These are phyloP conservation scores for Micromesistius poutassou DNA, from an alignment of 2,797 vertebrate species.

Conservation along the genomic window DNA sequence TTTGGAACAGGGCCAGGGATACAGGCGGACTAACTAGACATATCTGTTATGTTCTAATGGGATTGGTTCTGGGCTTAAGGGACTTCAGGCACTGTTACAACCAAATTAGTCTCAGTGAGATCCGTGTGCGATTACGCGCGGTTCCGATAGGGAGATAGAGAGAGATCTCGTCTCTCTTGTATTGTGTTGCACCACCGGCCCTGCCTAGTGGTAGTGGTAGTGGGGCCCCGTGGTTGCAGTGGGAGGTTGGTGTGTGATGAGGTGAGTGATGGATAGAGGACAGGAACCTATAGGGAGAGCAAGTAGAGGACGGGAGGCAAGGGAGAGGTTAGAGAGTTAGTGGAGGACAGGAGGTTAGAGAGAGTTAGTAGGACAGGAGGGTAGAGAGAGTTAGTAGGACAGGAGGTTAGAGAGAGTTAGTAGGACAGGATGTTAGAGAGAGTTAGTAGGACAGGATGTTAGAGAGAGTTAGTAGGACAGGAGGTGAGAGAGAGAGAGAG, in stretches of 20 bases:
- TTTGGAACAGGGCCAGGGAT: slow-evolving; percentile 50
- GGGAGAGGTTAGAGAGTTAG: not conserved
- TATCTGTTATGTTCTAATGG: slow-evolving; percentile 58
- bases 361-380: not conserved
- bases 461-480: too few relatives aligned
- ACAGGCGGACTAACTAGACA: slow-evolving; percentile 35
- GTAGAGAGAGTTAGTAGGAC: not conserved
- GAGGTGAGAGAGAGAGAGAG: not conserved
- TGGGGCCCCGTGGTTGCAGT: not conserved
- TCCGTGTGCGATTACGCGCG: slow-evolving; percentile 41
- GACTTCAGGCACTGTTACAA: slow-evolving; percentile 30
- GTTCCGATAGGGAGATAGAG: slow-evolving; percentile 24
- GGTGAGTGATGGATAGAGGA: too few relatives aligned
- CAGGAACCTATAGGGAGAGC: too few relatives aligned
- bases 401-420: not conserved
- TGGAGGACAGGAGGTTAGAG: not conserved
- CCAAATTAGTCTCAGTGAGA: slow-evolving; percentile 46
- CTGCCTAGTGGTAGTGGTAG: not conserved
- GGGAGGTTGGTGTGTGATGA: not conserved
- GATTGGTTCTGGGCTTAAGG: slow-evolving; percentile 52
- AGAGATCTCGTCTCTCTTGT: not conserved
- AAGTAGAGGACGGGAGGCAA: too few relatives aligned
- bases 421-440: not conserved
- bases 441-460: not conserved
- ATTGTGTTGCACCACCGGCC: not conserved